Conservation (phyloP, 2,797 vertebrate species). For the Anguilla marmorata region DNA sequence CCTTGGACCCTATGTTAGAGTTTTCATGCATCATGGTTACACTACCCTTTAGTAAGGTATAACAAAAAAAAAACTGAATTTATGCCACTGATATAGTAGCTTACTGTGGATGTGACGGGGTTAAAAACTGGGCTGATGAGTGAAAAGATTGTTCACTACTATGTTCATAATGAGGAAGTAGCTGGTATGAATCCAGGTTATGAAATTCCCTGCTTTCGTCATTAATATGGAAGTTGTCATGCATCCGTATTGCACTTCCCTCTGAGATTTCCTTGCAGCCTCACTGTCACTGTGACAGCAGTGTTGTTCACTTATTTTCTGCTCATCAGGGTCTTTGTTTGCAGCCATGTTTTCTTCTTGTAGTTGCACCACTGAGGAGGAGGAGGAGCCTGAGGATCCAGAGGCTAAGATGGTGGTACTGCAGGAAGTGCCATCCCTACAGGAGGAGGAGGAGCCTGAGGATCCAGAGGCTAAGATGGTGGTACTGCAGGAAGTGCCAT, state of each 20-base stretch:
- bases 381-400: slow-evolving; percentile 37
- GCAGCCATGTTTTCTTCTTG: slow-evolving; percentile 18
- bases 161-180: neutral
- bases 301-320: neutral
- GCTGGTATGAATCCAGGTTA: neutral
- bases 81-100: neutral
- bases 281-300: neutral
- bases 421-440: slow-evolving; percentile 40
- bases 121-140: too few relatives aligned
- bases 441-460: slow-evolving; percentile 44
- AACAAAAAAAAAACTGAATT: neutral
- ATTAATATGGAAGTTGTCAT: neutral
- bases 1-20: too few relatives aligned
- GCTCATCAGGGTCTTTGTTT: neutral
- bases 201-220: neutral
- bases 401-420: slow-evolving; percentile 15
- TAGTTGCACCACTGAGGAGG: slow-evolving; percentile 39
- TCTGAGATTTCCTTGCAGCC: neutral
- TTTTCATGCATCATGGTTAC: too few relatives aligned
- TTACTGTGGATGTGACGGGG: too few relatives aligned
- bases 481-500: slow-evolving; percentile 36
- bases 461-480: slow-evolving; percentile 25
- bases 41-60: too few relatives aligned
- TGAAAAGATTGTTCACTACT: neutral
- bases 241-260: neutral